Conservation (phyloP, 2,888 invertebrate genomes). For the Syrphus vitripennis region DNA sequence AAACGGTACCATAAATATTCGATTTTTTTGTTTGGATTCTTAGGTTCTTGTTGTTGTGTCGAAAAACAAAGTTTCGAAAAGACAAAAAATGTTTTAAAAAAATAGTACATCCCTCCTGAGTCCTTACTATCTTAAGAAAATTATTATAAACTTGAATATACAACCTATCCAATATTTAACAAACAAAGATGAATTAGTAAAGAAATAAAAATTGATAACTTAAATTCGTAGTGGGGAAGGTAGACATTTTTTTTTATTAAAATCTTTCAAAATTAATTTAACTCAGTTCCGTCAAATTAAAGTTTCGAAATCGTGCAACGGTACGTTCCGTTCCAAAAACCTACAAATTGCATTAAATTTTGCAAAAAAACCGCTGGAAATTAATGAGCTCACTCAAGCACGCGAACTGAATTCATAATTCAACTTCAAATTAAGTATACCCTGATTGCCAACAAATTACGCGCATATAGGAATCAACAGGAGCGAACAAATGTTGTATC, state of each 20-base stretch:
- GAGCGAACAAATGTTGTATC: not conserved
- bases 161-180: no score
- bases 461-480: constrained; percentile 6
- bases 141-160: no score
- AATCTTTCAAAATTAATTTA: not conserved
- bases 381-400: constrained; percentile 11
- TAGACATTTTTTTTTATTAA: not conserved
- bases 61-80: no score
- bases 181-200: no score
- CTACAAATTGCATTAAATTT: constrained; percentile 5
- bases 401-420: not conserved
- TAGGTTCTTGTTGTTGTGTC: no score
- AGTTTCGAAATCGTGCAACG: not conserved
- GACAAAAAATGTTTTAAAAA: no score
- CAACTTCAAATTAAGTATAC: not conserved
- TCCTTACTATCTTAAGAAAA: no score
- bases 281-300: not conserved
- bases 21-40: no score
- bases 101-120: no score
- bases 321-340: not conserved
- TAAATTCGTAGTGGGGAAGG: no score
- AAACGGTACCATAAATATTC: no score
- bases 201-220: no score
- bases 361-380: not conserved
- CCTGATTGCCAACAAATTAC: not conserved